Evolutionary conservation across 2,113 vertebrate species (phyloP), one percentile per base, ranked within the genome.

Genomic region (Cyphomyrus plagiostoma): DNA sequence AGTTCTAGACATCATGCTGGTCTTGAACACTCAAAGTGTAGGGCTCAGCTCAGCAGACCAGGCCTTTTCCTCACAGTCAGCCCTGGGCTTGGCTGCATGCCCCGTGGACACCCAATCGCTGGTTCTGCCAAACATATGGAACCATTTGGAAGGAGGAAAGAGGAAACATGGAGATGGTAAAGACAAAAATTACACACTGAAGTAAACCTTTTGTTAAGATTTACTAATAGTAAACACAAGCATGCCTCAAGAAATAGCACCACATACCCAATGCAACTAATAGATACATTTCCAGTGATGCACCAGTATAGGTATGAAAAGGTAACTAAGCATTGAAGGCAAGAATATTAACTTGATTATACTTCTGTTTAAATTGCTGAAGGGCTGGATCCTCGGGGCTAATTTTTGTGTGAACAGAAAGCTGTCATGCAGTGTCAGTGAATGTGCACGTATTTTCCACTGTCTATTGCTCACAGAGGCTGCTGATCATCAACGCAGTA

Each of bases 161-260:
- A 87, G 56, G 87, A 88, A 88, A 66, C 87, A 88, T 66, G 53
- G 53, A 88, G 35, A 88, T 88, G 87, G 9, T 66, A 39, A 42
- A 88, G 56, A 88, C 17, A 88, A 45, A 26, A 88, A 86, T 56
- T 52, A 88, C 56, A 88, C 87, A 88, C 56, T 17, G 13, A 88
- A 88, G 42, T 48, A 66, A 88, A 39, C 46, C 86, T 17, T 58
- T 86, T 86, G 17, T 82, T 48, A 46, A 88, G 52, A 66, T 56
- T 66, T 66, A 62, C 62, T 88, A 66, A 88, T 88, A 45, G 86
- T 88, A 88, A 88, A 88, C 56, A 46, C 39, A 88, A 35, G 42
- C 87, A 66, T 88, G 21, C 26, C 66, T 62, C 53, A 62, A 62
- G 39, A 88, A 88, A 88, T 42, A 45, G 3, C 87, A 62, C 53